phyloP scores from a whole-genome alignment of 2,888 invertebrate species.

The Embidobia sp. region DNA sequence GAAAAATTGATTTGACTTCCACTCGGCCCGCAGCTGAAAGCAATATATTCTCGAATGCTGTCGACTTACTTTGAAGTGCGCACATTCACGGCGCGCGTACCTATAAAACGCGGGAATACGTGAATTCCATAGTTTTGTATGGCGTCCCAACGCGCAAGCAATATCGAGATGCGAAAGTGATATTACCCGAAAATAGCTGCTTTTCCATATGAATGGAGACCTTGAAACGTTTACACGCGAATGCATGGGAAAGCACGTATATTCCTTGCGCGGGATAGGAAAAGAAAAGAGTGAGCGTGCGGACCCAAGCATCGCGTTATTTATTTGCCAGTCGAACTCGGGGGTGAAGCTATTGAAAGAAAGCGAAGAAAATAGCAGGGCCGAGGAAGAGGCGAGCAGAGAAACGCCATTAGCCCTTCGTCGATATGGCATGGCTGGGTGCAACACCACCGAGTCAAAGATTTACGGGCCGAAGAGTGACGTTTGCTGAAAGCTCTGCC shows the following conservation, averaged over 20 bases:
- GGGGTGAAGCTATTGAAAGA: slow-evolving; percentile 49
- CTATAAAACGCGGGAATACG: background rate
- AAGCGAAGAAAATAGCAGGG: slow-evolving; percentile 36
- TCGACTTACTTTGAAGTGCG: no score
- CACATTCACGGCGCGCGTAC: no score
- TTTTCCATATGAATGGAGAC: slow-evolving; percentile 40
- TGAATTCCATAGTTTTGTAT: slow-evolving; percentile 9
- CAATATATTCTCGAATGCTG: no score
- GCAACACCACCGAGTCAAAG: slow-evolving; percentile 52
- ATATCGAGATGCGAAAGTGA: slow-evolving; percentile 39
- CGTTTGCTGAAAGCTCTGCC: slow-evolving; percentile 60
- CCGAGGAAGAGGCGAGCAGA: background rate
- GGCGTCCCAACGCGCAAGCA: background rate
- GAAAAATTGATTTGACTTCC: no score
- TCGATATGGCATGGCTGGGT: slow-evolving; percentile 42
- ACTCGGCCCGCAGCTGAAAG: no score
- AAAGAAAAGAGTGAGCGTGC: slow-evolving; percentile 28
- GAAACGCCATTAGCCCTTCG: slow-evolving; percentile 63
- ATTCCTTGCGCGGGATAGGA: slow-evolving; percentile 14
- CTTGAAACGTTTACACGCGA: slow-evolving; percentile 42
- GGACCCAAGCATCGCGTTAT: slow-evolving; percentile 52
- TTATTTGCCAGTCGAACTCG: slow-evolving; percentile 54
- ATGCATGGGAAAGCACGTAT: slow-evolving; percentile 34
- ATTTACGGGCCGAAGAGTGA: slow-evolving; percentile 63
- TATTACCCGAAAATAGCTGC: slow-evolving; percentile 37